phyloP scores from a whole-genome alignment of 2,888 invertebrate species.

The Meliscaeva auricollis region DNA sequence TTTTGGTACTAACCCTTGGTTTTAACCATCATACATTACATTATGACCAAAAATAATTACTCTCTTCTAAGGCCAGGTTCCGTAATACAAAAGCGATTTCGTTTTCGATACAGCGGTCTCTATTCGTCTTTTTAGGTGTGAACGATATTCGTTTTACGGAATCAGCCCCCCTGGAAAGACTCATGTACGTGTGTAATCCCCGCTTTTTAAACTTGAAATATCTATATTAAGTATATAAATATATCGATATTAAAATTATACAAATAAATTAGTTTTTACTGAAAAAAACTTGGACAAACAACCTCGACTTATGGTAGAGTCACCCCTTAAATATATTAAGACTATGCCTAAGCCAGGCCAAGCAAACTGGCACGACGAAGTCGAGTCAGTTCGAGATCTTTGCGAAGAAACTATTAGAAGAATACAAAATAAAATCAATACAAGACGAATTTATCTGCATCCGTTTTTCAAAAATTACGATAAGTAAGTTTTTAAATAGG shows the following conservation, averaged over 20 bases:
- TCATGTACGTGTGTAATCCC: too few relatives aligned
- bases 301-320: conserved; percentile 86
- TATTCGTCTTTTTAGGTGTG: too few relatives aligned
- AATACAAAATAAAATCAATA: conserved; percentile 87
- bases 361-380: conserved; percentile 84
- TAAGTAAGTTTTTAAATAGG: conserved; percentile 83
- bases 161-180: too few relatives aligned
- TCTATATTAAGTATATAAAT: too few relatives aligned
- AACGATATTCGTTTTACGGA: too few relatives aligned
- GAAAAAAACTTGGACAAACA: conserved; percentile 89
- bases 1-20: too few relatives aligned
- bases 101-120: too few relatives aligned
- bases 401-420: conserved; percentile 88
- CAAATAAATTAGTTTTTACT: conserved; percentile 85
- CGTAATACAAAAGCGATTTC: too few relatives aligned
- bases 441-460: conserved; percentile 87
- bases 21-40: too few relatives aligned
- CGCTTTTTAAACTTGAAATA: too few relatives aligned
- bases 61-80: too few relatives aligned
- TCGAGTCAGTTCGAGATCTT: conserved; percentile 83
- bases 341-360: conserved; percentile 85
- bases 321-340: conserved; percentile 85
- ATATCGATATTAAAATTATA: not conserved
- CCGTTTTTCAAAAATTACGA: conserved; percentile 90
- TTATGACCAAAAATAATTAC: too few relatives aligned